A percentile compares a stretch with the other conserved stretches of the same genome.
Evolutionary conservation across 2,113 vertebrate species (phyloP).

Genomic region (Scomber colias): DNA sequence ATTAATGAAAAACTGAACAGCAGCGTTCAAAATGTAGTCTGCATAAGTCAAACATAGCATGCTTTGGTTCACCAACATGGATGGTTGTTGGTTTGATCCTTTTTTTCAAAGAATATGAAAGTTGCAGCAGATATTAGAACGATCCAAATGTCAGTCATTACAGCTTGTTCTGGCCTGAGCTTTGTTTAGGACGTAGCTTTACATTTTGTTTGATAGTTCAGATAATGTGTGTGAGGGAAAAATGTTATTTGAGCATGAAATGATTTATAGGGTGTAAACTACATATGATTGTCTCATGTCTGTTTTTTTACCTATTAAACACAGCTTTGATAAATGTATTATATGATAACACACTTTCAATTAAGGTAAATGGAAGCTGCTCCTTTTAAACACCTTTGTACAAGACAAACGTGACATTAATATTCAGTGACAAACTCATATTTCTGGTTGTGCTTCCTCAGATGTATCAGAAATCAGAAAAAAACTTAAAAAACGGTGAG

Average conservation of each 20-base stretch:
- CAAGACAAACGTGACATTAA: not conserved
- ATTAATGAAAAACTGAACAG: constrained; percentile 8
- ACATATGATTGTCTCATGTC: not conserved
- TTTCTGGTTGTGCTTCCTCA: constrained; percentile 59
- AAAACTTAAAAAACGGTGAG: constrained; percentile 89
- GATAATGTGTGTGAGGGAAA: not conserved
- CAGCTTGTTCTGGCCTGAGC: not conserved
- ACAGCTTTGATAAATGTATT: too few species aligned
- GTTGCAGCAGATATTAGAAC: not conserved
- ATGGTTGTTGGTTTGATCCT: not conserved
- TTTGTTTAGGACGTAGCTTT: not conserved
- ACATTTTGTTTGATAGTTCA: not conserved
- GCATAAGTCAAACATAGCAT: not conserved
- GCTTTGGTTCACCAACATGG: not conserved
- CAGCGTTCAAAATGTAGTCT: not conserved
- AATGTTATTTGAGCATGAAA: not conserved
- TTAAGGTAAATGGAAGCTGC: not conserved
- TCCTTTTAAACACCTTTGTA: not conserved
- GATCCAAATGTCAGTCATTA: not conserved
- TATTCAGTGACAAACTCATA: not conserved
- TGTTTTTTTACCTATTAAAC: not conserved
- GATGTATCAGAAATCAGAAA: constrained; percentile 82
- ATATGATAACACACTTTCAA: too few species aligned
- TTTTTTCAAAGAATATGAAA: not conserved
- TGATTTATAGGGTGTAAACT: not conserved